Evolutionary conservation across 2,888 invertebrate genomes (phyloP).

Genomic region (Drosophila dives): DNA sequence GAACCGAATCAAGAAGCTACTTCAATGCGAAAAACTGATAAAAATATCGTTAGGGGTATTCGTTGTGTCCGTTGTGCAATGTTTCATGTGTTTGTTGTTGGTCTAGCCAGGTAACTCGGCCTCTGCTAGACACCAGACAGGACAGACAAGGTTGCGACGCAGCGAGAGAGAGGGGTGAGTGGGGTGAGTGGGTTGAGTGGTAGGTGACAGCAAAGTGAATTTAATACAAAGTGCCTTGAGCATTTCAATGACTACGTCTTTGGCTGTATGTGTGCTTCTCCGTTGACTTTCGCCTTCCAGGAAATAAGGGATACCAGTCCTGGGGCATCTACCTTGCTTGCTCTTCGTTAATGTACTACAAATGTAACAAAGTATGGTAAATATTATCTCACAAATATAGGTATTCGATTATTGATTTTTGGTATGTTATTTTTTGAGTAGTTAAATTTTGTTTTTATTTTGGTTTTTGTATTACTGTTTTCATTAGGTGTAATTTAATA

Average conservation of each 20-base stretch:
- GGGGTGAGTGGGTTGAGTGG: background rate
- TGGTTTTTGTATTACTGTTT: background rate
- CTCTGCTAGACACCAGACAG: slow-evolving; percentile 13
- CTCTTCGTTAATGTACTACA: background rate
- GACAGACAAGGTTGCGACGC: background rate
- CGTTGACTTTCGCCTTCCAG: slow-evolving; percentile 26
- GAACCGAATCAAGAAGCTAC: slow-evolving; percentile 70
- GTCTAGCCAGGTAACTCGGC: slow-evolving; percentile 38
- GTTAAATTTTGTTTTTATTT: background rate
- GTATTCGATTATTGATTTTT: background rate
- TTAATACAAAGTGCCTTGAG: slow-evolving; percentile 68
- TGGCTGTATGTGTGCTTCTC: slow-evolving; percentile 1
- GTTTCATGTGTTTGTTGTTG: slow-evolving; percentile 35
- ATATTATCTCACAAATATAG: background rate
- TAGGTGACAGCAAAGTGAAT: slow-evolving; percentile 71
- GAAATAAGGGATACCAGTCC: slow-evolving; percentile 24
- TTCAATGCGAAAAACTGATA: slow-evolving; percentile 30
- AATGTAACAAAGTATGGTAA: background rate
- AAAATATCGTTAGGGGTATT: slow-evolving; percentile 13
- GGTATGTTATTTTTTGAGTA: background rate
- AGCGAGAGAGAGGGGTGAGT: background rate
- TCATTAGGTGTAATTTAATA: background rate
- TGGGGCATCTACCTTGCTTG: background rate
- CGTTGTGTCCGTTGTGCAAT: slow-evolving; percentile 15
- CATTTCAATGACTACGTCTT: slow-evolving; percentile 57